Conservation (phyloP, 2,797 vertebrate genomes). For the Fistularia commersonii region DNA sequence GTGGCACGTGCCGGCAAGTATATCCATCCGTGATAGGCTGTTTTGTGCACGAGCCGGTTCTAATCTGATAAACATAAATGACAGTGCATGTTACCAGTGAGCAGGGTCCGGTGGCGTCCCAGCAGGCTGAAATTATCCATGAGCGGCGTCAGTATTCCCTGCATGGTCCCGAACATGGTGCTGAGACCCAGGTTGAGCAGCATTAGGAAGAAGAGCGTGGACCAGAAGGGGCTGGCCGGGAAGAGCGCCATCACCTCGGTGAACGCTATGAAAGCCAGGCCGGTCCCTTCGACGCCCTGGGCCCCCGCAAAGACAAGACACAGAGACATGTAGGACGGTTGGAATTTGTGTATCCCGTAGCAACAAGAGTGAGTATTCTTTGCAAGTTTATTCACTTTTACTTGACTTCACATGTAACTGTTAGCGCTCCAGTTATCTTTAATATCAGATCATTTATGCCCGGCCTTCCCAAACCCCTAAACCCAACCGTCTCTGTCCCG, state of each 20-base stretch:
- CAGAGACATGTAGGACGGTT: too few species aligned
- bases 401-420: too few species aligned
- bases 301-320: constrained; percentile 7
- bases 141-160: constrained; percentile 94
- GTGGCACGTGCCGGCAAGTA: too few species aligned
- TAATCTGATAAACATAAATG: not conserved
- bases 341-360: too few species aligned
- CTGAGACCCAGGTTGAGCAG: constrained; percentile 93
- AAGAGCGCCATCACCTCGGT: constrained; percentile 97
- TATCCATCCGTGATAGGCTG: too few species aligned
- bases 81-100: constrained; percentile 63
- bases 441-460: too few species aligned
- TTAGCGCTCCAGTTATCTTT: too few species aligned
- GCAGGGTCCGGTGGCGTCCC: constrained; percentile 67
- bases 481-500: too few species aligned
- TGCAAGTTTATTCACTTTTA: not conserved
- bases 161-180: constrained; percentile 98
- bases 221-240: constrained; percentile 96
- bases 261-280: constrained; percentile 96
- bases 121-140: constrained; percentile 91
- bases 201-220: constrained; percentile 97
- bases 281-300: constrained; percentile 93
- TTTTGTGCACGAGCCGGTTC: too few species aligned
- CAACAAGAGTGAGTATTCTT: too few species aligned
- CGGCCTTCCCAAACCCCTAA: too few species aligned